Base-by-base conservation (phyloP, 2,797 vertebrate species). In the Chelonia mydas region DNA sequence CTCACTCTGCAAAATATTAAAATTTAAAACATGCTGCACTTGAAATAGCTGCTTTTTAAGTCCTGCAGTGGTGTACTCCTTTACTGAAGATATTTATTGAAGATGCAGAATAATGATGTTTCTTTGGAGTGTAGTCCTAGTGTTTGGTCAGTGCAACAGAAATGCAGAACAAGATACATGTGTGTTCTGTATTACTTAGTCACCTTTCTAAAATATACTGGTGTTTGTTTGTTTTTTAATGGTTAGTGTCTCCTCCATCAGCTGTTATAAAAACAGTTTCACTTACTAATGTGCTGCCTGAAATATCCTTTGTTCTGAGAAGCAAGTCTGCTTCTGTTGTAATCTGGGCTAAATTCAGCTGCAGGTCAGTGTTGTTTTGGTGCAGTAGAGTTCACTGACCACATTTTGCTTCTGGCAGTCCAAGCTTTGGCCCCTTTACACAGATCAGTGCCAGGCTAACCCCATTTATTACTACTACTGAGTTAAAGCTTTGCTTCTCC, bases 381-480 rank as follows among this genome's bases (percentile, higher is more conserved):
- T 95, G 84, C 95, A 90, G 86, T 81, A 72, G 96, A 97, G 97
- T 98, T 97, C 97, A 97, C 95, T 97, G 96, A 94, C 96, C 96
- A 96, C 9, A 31, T 91, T 89, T 93, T 90, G 88, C 96, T 97
- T 83, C 93, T 90, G 86, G 93, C 96, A 89, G 86, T 95, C 72
- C 84, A 86, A 88, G 93, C 92, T 95, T 92, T 92, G 61, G 93
- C 93, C 95, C 85, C 90, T 89, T 97, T 94, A 85, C 92, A 84
- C 94, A 97, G 96, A 97, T 94, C 92, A 92, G 83, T 97, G 81
- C 87, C 87, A 84, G 90, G 91, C 93, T 92, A 95, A 93, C 90
- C 88, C 90, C 96, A 93, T 96, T 97, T 97, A 97, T 97, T 97
- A 83, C 91, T 95, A 83, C 90, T 92, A 80, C 92, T 91, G 92